Evolutionary conservation across 2,888 invertebrate species (phyloP), one percentile per base, ranked within the genome.

Genomic region (Platypus cylindrus): DNA sequence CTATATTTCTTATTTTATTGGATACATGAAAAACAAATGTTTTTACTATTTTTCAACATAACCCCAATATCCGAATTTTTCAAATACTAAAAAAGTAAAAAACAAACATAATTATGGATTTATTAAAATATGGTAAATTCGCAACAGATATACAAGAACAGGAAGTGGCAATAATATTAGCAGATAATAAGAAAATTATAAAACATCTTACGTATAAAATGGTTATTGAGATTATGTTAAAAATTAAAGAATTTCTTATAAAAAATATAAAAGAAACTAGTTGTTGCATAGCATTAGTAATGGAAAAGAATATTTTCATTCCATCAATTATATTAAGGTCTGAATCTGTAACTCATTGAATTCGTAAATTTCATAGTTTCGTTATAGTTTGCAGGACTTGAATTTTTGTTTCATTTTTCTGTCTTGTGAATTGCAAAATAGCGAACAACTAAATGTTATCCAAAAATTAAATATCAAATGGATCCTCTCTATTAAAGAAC

Each of bases 281-380:
- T 32, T 27, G 36, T 24, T 46, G 45, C 30, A 28, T 47, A 27
- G 45, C 41, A 3, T 31, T 48, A 15, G 31, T 65, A 30, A 65
- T 70, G 34, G 59, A 62, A 27, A 67, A 67, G 46, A 69, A 69
- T 51, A 52, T 64, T 27, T 59, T 67, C 30, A 60, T 70, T 46
- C 71, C 71, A 23, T 64, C 68, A 43, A 53, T 70, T 37, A 62
- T 71, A 45, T 63, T 71, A 18, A 68, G 71, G 73, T 72, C 62
- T 63, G 66, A 63, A 41, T 32, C 22, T 25, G n/a, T 36, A 17
- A 11, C 32, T 36, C 38, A 38, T 30, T 32, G 22, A 22, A 25
- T 7, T 31, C 17, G 25, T 11, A 17, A 36, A 31, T 41, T 18
- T 48, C 66, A 62, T 42, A 71, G 72, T 47, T 65, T 67, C 41